phyloP scores from a whole-genome alignment of 2,888 invertebrate species.

The Lysandra bellargus region DNA sequence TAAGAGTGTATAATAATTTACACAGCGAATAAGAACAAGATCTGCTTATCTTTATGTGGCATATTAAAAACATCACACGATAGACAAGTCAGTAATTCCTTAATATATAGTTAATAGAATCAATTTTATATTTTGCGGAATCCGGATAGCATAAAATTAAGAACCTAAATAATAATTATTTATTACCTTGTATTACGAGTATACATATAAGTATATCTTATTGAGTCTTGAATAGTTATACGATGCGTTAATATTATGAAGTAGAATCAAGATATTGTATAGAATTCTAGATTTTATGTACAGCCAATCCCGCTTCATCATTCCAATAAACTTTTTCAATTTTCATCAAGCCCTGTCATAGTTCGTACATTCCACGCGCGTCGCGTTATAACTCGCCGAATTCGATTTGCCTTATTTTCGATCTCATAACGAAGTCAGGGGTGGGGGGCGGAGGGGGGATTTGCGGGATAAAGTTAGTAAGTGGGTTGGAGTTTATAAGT shows the following conservation, averaged over 20 bases:
- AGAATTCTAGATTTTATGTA: neutral
- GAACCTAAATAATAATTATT: neutral
- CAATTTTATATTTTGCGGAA: too few relatives aligned
- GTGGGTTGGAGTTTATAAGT: slow-evolving; percentile 33
- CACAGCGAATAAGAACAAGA: too few relatives aligned
- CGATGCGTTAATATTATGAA: too few relatives aligned
- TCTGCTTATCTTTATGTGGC: too few relatives aligned
- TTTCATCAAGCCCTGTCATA: neutral
- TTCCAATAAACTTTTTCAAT: neutral
- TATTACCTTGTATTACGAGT: neutral
- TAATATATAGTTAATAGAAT: too few relatives aligned
- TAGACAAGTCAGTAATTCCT: too few relatives aligned
- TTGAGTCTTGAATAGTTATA: neutral
- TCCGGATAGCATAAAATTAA: too few relatives aligned
- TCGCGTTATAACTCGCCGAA: slow-evolving; percentile 22
- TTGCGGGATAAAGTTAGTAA: slow-evolving; percentile 28
- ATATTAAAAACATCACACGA: too few relatives aligned
- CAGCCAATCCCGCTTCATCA: neutral
- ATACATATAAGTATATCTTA: neutral
- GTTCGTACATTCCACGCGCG: slow-evolving; percentile 24
- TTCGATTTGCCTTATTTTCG: slow-evolving; percentile 30
- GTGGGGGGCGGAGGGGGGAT: neutral
- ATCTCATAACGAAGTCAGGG: slow-evolving; percentile 25
- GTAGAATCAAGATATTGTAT: too few relatives aligned
- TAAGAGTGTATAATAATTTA: too few relatives aligned